Percentiles rank a stretch among this genome's conserved stretches.
Evolutionary conservation across 2,888 invertebrate genomes (phyloP).

Genomic region (Acanthoscelides obtectus): DNA sequence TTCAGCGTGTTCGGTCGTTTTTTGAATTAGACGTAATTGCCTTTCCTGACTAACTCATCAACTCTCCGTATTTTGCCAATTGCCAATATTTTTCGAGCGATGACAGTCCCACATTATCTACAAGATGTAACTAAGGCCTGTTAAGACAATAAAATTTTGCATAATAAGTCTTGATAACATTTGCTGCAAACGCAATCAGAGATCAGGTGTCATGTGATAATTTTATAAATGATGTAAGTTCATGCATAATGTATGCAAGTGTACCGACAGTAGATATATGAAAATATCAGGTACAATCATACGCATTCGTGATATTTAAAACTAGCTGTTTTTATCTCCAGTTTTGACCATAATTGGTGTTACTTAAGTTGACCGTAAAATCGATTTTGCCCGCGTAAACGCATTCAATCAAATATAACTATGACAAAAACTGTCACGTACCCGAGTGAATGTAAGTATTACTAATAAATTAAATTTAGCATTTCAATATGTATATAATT

Average conservation of each 20-base stretch:
- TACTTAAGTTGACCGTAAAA: background rate
- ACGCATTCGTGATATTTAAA: background rate
- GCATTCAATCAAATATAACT: background rate
- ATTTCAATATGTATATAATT: background rate
- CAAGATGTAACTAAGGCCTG: no score
- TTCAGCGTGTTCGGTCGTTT: no score
- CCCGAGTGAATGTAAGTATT: background rate
- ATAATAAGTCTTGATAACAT: no score
- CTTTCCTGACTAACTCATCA: no score
- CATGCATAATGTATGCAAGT: background rate
- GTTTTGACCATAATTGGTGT: background rate
- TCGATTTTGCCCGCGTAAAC: background rate
- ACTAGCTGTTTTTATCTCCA: background rate
- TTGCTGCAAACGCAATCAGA: no score
- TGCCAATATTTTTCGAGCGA: no score
- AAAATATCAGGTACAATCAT: background rate
- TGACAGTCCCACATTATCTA: no score
- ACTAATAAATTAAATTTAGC: background rate
- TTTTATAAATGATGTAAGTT: background rate
- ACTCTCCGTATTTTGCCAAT: no score
- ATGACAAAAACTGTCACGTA: background rate
- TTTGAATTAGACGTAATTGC: no score
- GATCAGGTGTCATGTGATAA: background rate
- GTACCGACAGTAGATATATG: background rate
- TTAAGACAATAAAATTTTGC: no score